A percentile compares a stretch with the other conserved stretches of the same genome.
Evolutionary conservation across 2,113 vertebrate genomes (phyloP).

Genomic region (Blennius ocellaris): DNA sequence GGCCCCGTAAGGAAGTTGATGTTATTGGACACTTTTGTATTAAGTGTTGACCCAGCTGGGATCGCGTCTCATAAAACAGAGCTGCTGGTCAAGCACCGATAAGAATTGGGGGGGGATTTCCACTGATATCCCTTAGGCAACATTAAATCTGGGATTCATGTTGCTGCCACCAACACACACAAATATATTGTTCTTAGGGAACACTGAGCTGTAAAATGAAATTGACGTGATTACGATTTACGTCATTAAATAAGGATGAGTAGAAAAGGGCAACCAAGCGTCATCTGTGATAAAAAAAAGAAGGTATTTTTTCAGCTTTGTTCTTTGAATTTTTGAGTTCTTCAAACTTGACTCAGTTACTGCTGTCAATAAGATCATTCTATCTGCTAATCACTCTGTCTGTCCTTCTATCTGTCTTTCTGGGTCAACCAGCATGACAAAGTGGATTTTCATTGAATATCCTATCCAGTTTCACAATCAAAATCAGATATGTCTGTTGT

Average conservation of each 20-base stretch:
- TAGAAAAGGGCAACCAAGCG: too few species aligned
- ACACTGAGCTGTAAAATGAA: neutral
- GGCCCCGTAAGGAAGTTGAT: conserved; percentile 49
- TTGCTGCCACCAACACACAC: neutral
- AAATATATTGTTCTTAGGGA: neutral
- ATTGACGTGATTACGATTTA: neutral
- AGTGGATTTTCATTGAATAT: too few species aligned
- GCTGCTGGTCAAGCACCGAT: conserved; percentile 60
- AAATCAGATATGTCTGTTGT: too few species aligned
- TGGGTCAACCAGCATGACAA: too few species aligned
- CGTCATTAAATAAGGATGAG: neutral
- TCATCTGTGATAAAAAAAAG: too few species aligned
- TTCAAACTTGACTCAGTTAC: too few species aligned
- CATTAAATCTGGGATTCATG: neutral
- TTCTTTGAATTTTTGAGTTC: too few species aligned
- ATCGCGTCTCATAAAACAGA: conserved; percentile 60
- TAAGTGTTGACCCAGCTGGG: conserved; percentile 78
- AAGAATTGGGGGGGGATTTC: conserved; percentile 49
- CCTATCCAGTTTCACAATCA: too few species aligned
- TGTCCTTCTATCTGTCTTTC: too few species aligned
- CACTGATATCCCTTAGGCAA: conserved; percentile 15
- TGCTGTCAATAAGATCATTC: too few species aligned
- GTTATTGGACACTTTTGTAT: conserved; percentile 51
- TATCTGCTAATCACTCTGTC: too few species aligned
- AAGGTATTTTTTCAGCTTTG: too few species aligned